Base-by-base conservation (phyloP, 2,888 invertebrate species). In the Hydrotaea diabolus region DNA sequence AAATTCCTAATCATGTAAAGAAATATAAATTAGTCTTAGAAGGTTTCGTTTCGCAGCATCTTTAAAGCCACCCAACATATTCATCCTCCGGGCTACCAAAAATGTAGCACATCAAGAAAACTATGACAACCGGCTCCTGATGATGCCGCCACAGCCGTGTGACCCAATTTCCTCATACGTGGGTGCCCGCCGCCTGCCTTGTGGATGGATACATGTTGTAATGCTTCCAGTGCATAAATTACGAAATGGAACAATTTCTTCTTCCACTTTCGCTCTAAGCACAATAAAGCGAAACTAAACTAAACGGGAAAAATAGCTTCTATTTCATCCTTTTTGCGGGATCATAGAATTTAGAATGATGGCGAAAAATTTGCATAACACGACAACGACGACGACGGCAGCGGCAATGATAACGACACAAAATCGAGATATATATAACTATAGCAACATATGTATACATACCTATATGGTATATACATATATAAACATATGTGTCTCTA, bases 191-290 rank as follows among this genome's bases (percentile, higher is more conserved):
- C n/a, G n/a, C n/a, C n/a, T n/a, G n/a, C n/a, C n/a, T n/a, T 59
- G 59, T 49, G 23, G 59, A 59, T 31, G 59, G 1, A 39, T 39
- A 36, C 36, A 8, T 8, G 36, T 8, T 1, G 39, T 26, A 59
- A 23, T 9, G 11, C 26, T 59, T 23, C 26, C 3, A 55, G 21
- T 55, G 55, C 55, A 55, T 55, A 55, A 55, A 55, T 55, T 55
- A 55, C 55, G 21, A 55, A 55, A 55, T 21, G 55, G 21, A 21
- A 55, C 21, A 55, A 55, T 55, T 1, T 59, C 59, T 59, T 49
- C 1, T 13, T 15, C 49, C n/a, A 5, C 49, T 49, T n/a, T 8
- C n/a, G 49, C 13, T 49, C 49, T 49, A 49, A 49, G 13, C n/a
- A 49, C 49, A 49, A 49, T n/a, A 15, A 49, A 7, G n/a, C n/a